Percentiles rank a stretch among this genome's conserved stretches.
These are phyloP conservation scores for Diuraphis noxia DNA, from an alignment of 1,140 invertebrate species.

Conservation along the genomic window DNA sequence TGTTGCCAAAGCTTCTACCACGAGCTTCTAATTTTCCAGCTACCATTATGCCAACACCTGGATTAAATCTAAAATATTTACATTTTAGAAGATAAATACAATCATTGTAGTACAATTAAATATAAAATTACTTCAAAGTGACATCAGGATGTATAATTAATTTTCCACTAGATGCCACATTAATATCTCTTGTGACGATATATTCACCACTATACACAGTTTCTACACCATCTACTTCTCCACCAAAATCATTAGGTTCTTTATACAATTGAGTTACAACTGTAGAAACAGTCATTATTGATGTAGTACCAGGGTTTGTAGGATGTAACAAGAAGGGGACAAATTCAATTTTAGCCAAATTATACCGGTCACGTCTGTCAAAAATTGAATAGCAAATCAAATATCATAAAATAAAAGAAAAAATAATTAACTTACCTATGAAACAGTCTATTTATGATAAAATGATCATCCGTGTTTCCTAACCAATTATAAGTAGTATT, in stretches of 20 bases:
- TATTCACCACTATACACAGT: conserved; percentile 78
- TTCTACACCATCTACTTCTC: conserved; percentile 86
- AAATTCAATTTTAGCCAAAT: conserved; percentile 84
- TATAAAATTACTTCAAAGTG: conserved; percentile 67
- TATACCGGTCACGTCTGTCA: conserved; percentile 83
- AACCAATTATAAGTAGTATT: conserved; percentile 95
- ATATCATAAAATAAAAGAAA: background rate
- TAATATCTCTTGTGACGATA: conserved; percentile 85
- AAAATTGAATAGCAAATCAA: conserved; percentile 57
- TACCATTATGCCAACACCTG: conserved; percentile 95
- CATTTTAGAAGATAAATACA: conserved; percentile 54
- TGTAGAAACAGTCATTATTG: conserved; percentile 71
- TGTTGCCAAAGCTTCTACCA: conserved; percentile 75
- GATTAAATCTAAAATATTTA: conserved; percentile 69
- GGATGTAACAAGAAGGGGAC: conserved; percentile 83
- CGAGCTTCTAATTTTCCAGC: conserved; percentile 85
- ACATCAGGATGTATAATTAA: conserved; percentile 85
- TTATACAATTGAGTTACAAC: conserved; percentile 68
- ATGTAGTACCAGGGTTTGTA: conserved; percentile 80
- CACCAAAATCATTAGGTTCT: conserved; percentile 68
- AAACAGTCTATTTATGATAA: conserved; percentile 81
- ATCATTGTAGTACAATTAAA: background rate
- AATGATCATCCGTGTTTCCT: conserved; percentile 75
- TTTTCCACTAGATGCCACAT: conserved; percentile 83
- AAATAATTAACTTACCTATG: conserved; percentile 65